Evolutionary conservation across 1,140 invertebrate species (phyloP), one percentile per base, ranked within the genome.

Genomic region (Heliconius himera): DNA sequence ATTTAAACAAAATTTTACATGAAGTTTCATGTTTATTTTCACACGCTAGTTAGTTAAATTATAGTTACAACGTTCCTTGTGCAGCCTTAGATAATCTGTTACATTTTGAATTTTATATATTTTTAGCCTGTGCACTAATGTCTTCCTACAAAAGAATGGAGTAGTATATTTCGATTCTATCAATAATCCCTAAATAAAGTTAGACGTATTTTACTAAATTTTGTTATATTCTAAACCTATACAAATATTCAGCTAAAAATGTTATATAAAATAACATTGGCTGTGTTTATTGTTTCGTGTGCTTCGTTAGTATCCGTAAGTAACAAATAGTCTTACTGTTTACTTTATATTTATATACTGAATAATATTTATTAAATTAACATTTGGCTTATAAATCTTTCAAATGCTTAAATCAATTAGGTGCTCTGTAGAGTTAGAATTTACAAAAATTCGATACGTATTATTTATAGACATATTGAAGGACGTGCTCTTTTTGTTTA

Each of bases 251-350:
- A 20, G 4, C 38, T 71, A 29, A 83, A 73, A 72, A 89, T 89
- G 88, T 81, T 83, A 84, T 76, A 81, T 11, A 87, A 88, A 76
- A 72, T 73, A 49, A 78, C 81, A 29, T 70, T 82, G 20, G 8
- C 85, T 60, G 54, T 84, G 71, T 87, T 88, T 74, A 29, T 81
- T 36, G 38, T 83, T 56, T 82, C 78, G 6, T 84, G 81, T 82
- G 33, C 82, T 5, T 66, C 84, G 49, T 84, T 83, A 36, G 82
- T 82, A 22, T 84, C 86, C 41, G 88, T 89, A 88, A 84, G 88
- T 85, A 84, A 78, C n/a, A n/a, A 51, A 73, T 29, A 66, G 22
- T 29, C 29, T 66, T 66, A 26, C 60, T 66, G 60, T 66, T 66
- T 66, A 66, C 60, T n/a, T 66, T 66, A 22, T 66, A 3, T n/a